A percentile compares a stretch with the other conserved stretches of the same genome.
These are phyloP conservation scores for Ganaspis brasiliensis DNA, from an alignment of 2,888 invertebrate species.

Conservation along the genomic window DNA sequence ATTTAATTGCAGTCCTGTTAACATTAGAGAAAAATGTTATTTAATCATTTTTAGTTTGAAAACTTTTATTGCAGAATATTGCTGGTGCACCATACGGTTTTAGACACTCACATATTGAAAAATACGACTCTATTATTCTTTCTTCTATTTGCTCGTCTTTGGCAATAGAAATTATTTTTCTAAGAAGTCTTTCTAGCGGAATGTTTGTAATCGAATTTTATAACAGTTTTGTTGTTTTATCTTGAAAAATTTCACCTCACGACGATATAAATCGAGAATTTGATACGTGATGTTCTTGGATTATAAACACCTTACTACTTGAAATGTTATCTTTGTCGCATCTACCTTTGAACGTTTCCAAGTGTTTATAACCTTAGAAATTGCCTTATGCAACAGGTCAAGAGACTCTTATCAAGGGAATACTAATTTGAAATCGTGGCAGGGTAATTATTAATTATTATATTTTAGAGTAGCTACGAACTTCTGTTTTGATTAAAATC, in stretches of 20 bases:
- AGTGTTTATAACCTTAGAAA: slow-evolving; percentile 12
- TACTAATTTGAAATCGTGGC: background rate
- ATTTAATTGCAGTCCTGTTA: too few relatives aligned
- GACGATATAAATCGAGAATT: slow-evolving; percentile 21
- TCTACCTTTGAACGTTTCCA: slow-evolving; percentile 1
- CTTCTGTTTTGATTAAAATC: too few relatives aligned
- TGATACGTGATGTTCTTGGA: background rate
- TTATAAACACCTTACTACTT: slow-evolving; percentile 4
- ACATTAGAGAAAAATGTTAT: too few relatives aligned
- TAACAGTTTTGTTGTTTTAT: slow-evolving; percentile 1
- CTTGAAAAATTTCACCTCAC: background rate
- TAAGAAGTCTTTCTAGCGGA: background rate
- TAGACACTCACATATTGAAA: too few relatives aligned
- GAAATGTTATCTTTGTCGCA: slow-evolving; percentile 16
- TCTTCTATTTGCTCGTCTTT: too few relatives aligned
- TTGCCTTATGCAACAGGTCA: slow-evolving; percentile 6
- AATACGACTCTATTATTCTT: too few relatives aligned
- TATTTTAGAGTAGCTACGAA: too few relatives aligned
- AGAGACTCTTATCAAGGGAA: slow-evolving; percentile 1
- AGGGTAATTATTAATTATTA: too few relatives aligned
- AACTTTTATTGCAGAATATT: too few relatives aligned
- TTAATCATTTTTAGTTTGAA: too few relatives aligned
- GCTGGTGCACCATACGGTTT: too few relatives aligned
- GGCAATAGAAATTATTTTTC: background rate
- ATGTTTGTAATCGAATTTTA: slow-evolving; percentile 2